Conservation (phyloP, 2,113 vertebrate genomes). For the Ornithorhynchus anatinus region DNA sequence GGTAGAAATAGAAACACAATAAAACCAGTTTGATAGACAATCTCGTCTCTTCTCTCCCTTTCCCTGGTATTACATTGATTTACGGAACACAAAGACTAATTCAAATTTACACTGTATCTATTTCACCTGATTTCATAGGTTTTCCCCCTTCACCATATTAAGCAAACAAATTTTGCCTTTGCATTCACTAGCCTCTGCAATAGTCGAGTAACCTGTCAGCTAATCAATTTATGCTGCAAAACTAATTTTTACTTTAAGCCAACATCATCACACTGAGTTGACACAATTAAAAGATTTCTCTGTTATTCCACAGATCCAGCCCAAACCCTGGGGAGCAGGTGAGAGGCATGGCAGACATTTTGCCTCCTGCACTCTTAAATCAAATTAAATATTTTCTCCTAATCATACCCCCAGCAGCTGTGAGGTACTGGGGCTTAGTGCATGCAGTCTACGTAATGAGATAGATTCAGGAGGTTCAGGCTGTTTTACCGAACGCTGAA, state of each 20-base stretch:
- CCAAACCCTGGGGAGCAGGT: constrained; percentile 64
- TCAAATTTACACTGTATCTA: constrained; percentile 62
- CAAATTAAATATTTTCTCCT: constrained; percentile 75
- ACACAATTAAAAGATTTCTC: constrained; percentile 73
- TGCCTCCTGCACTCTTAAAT: constrained; percentile 62
- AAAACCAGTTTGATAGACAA: constrained; percentile 63
- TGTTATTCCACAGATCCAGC: constrained; percentile 53
- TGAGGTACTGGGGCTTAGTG: constrained; percentile 69
- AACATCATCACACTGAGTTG: constrained; percentile 67
- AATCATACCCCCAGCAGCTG: constrained; percentile 76
- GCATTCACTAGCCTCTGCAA: constrained; percentile 42
- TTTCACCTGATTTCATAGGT: constrained; percentile 57
- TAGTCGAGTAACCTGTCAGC: constrained; percentile 55
- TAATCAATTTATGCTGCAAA: constrained; percentile 67
- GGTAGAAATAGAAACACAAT: constrained; percentile 58
- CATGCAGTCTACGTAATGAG: constrained; percentile 72
- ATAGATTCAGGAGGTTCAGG: constrained; percentile 62
- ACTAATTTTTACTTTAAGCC: constrained; percentile 73
- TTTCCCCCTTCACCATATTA: constrained; percentile 43
- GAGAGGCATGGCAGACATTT: constrained; percentile 62
- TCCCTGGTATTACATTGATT: constrained; percentile 71
- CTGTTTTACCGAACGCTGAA: constrained; percentile 71
- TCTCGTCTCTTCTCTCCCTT: constrained; percentile 46
- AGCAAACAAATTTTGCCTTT: constrained; percentile 64
- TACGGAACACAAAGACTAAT: constrained; percentile 70